Base-by-base conservation (phyloP, 2,888 invertebrate species). In the Eledona agricola region DNA sequence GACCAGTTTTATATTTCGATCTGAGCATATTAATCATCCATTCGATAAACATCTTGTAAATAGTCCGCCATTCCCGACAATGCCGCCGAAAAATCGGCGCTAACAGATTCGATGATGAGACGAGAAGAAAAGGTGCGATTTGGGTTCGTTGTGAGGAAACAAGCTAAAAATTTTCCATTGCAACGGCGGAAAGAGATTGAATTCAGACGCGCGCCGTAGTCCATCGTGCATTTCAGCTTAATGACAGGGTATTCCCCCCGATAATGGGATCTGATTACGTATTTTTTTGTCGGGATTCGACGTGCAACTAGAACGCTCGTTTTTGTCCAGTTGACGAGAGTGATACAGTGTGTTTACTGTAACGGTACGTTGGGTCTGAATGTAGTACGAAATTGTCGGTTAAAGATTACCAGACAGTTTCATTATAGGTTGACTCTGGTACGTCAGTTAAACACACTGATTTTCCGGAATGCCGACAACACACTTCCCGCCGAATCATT, bases 381-480 rank as follows among this genome's bases (percentile, higher is more conserved):
- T 57, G 57, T 57, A 46, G 35, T 42, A 51, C 46, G 38, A 57
- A 57, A 57, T 57, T 57, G 57, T 57, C 46, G 57, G 57, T 53
- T 57, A 54, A 54, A 57, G 53, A 57, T 35, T 57, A 57, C 53
- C 53, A 57, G 57, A 57, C 57, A 57, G 57, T 57, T 57, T 57
- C 57, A 57, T 57, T 57, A 57, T 57, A 57, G 53, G 57, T 57
- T 57, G 45, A 57, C 46, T 54, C 38, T 49, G 42, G 38, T 57
- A 53, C 53, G 26, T 38, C 43, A 29, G 45, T 46, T 57, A 53
- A 57, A 57, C 37, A 57, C 49, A 57, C 57, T 35, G 57, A 51
- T 54, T 54, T 50, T 57, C 50, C 50, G 32, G 43, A 55, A 55
- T 37, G 50, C 23, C 31, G 31, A 43, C 43, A 31, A 31, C 10